Conservation (phyloP, 37 sponge, comb jelly and placozoan genomes). For the Petrosia ficiformis region DNA sequence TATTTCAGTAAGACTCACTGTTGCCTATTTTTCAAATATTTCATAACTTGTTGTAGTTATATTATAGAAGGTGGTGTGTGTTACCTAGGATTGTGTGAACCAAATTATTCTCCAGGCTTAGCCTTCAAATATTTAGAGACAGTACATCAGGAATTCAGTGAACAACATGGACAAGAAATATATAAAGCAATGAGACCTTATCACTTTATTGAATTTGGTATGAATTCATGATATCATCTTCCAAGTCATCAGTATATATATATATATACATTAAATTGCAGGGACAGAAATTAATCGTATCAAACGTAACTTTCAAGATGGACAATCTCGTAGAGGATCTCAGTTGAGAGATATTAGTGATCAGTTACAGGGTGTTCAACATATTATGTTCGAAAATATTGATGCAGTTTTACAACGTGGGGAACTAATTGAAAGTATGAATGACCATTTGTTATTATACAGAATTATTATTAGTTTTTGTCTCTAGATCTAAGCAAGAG, state of each 20-base stretch:
- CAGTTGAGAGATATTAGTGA: constrained; percentile 77
- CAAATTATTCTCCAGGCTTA: constrained; percentile 74
- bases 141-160: constrained; percentile 66
- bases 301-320: constrained; percentile 83
- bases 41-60: constrained; percentile 35
- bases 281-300: constrained; percentile 82
- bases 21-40: background rate
- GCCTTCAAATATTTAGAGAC: constrained; percentile 92
- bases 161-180: constrained; percentile 68
- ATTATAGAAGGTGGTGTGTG: constrained; percentile 82
- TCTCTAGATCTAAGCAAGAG: constrained; percentile 76
- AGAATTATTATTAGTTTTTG: background rate
- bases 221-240: constrained; percentile 10
- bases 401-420: constrained; percentile 95
- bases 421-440: constrained; percentile 86
- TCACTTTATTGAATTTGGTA: constrained; percentile 94
- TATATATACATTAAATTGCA: too few relatives aligned
- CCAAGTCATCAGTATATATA: background rate
- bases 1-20: constrained; percentile 82
- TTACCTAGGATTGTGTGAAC: constrained; percentile 85
- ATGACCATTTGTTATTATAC: background rate
- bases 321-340: constrained; percentile 41
- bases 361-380: constrained; percentile 95
- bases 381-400: constrained; percentile 98
- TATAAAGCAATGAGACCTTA: constrained; percentile 83